Base-by-base conservation (phyloP, 2,888 invertebrate genomes). In the Darwinula stevensoni region DNA sequence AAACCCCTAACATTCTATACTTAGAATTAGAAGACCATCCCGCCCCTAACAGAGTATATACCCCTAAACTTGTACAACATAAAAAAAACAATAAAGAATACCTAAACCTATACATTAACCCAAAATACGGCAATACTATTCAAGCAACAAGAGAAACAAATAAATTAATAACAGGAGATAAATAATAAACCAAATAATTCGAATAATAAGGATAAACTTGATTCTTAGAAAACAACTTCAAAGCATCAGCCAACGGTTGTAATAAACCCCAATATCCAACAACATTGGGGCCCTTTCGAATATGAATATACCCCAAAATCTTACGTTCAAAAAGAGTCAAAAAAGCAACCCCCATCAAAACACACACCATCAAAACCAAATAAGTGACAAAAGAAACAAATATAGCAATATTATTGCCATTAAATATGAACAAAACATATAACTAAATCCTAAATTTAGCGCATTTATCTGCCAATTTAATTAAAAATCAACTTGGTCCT, bases 201-300 rank as follows among this genome's bases (percentile, higher is more conserved):
- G 62, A 61, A 44, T 53, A 49, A 40, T 47, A 46, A 41, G 62
- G 61, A 49, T 53, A 57, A 49, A 49, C 55, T 47, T 57, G 56
- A 45, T 66, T 65, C 36, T 69, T 71, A 41, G 52, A 54, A 59
- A 72, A 66, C 52, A 71, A 58, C 44, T 52, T 71, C 53, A 70
- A 54, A 17, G 63, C 69, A 61, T 70, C 69, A 30, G 61, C 58
- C 60, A 71, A 64, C 47, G 69, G 66, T 38, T 71, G 69, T 36
- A 63, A 50, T 46, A 69, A 43, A 0, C 67, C 68, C 18, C 57
- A 43, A 40, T 63, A 43, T 0, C 64, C 62, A 2, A 68, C 59
- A 42, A 67, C 69, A 61, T 67, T 69, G 14, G 69, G 69, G 0
- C 69, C 69, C 43, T 67, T 67, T 13, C 69, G 70, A 54, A 64